Base-by-base conservation (phyloP, 2,888 invertebrate genomes). In the Pammene fasciana region DNA sequence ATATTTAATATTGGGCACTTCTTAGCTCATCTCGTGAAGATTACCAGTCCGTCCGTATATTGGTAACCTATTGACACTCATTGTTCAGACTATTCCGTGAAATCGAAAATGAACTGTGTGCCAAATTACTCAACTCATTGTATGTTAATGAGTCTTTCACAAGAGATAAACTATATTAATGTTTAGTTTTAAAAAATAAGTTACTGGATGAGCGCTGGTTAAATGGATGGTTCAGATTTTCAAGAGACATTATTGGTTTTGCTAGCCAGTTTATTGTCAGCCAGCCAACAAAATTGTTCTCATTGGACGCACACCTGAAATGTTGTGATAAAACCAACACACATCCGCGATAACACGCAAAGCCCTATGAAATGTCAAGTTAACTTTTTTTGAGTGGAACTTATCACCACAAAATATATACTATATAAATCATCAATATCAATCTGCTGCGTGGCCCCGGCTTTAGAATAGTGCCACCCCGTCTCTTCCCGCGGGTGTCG, bases 41-140 rank as follows among this genome's bases (percentile, higher is more conserved):
- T 65, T 65, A 65, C 38, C 2, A 26, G 26, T 50, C 62, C 41
- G 38, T 50, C 50, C 62, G 50, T 64, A 64, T 50, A 56, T 68
- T 43, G 50, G 41, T 67, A 64, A 70, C 70, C 70, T 70, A 34
- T 65, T 65, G 70, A 65, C 65, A 48, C 11, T 55, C 26, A 65
- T 65, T 70, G 70, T 70, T 60, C 38, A 10, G 14, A 60, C 36
- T 46, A 60, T 70, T 60, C 54, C 60, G 46, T 70, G 70, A 70
- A 70, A 70, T 55, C 65, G 70, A 70, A 70, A 65, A 65, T 55
- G 54, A 65, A 54, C 60, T 54, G 54, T 70, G 70, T 65, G 41
- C 70, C 34, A 59, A 70, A 70, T 70, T 65, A 65, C 60, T 52
- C 52, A 68, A 68, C 26, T 59, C 54, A 65, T 70, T 70, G 70